phyloP scores from a whole-genome alignment of 2,113 vertebrate species.

The Scomber scombrus region DNA sequence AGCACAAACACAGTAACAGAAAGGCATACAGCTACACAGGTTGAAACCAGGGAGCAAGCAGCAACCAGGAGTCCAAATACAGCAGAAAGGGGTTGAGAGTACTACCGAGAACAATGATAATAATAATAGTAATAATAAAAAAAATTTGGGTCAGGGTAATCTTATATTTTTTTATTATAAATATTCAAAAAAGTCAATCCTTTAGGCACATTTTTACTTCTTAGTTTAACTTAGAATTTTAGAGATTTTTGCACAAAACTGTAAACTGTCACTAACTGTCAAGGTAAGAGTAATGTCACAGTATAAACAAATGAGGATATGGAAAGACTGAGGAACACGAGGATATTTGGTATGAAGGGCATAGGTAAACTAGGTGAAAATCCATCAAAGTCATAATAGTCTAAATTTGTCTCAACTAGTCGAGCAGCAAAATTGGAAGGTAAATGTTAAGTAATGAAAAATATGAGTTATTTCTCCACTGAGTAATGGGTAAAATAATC shows the following conservation, averaged over 20 bases:
- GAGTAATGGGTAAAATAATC: not conserved
- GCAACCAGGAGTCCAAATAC: not conserved
- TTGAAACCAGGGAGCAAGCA: not conserved
- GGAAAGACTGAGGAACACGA: conserved; percentile 20
- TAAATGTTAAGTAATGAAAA: not conserved
- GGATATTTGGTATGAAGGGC: conserved; percentile 13
- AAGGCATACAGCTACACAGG: conserved; percentile 8
- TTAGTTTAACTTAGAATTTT: not conserved
- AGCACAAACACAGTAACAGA: conserved; percentile 46
- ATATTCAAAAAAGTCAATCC: not conserved
- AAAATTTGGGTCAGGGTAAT: not conserved
- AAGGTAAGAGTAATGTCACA: not conserved
- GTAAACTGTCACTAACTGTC: not conserved
- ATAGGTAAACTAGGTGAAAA: conserved; percentile 20
- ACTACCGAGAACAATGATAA: not conserved
- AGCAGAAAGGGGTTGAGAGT: not conserved
- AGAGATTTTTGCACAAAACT: not conserved
- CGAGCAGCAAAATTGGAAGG: not conserved
- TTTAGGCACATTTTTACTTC: not conserved
- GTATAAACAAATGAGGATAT: conserved; percentile 30
- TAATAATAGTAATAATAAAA: too few species aligned
- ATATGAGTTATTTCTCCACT: too few species aligned
- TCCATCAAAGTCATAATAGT: not conserved
- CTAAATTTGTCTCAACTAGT: not conserved
- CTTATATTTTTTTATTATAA: not conserved